A percentile compares a stretch with the other conserved stretches of the same genome.
These are phyloP conservation scores for Spilogale gracilis DNA, from an alignment of 2,113 vertebrate genomes.

Conservation along the genomic window DNA sequence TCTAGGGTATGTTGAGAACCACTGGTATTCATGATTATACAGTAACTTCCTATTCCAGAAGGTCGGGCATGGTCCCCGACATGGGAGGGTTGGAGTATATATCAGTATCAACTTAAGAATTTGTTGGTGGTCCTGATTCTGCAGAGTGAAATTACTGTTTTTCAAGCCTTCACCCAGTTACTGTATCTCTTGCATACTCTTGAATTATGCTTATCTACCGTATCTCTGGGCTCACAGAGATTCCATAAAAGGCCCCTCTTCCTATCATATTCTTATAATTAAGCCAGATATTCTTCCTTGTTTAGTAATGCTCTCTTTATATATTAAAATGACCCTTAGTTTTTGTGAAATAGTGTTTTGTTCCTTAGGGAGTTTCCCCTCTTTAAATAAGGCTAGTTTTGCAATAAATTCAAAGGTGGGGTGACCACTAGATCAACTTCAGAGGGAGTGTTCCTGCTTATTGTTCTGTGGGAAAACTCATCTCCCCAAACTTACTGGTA, in stretches of 20 bases:
- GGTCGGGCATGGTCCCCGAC: neutral
- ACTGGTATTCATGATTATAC: neutral
- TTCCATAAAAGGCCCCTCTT: neutral
- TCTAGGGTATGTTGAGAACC: neutral
- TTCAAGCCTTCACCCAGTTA: neutral
- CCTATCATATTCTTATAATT: neutral
- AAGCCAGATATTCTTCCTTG: constrained; percentile 42
- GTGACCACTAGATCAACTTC: neutral
- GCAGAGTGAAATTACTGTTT: constrained; percentile 12
- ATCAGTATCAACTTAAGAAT: neutral
- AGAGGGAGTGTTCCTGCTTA: neutral
- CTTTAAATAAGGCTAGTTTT: constrained; percentile 41
- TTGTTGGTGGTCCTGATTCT: neutral
- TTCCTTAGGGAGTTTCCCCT: neutral
- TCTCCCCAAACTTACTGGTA: neutral
- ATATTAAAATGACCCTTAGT: constrained; percentile 39
- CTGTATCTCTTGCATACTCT: neutral
- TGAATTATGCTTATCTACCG: neutral
- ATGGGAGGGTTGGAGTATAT: neutral
- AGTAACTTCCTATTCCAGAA: constrained; percentile 22
- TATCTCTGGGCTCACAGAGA: neutral
- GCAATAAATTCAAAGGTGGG: neutral
- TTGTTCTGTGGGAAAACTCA: neutral
- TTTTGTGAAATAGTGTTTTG: constrained; percentile 53
- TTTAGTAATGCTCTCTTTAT: neutral